These are phyloP conservation scores for Lanius ludovicianus DNA, from an alignment of 2,113 vertebrate genomes.

Conservation along the genomic window DNA sequence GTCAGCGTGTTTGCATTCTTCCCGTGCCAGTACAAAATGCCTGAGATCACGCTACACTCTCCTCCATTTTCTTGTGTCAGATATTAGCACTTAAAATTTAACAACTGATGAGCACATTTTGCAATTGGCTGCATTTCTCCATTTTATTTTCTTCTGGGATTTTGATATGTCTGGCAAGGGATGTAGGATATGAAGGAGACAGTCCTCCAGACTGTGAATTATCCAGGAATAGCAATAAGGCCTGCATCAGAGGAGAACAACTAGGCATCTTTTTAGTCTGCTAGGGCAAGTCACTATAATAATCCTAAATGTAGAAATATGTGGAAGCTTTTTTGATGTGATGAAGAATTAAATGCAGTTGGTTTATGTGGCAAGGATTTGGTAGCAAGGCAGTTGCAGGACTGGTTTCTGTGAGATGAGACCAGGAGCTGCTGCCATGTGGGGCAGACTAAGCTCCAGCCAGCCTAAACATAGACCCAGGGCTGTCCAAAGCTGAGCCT, in stretches of 20 bases:
- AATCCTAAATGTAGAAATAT: background rate
- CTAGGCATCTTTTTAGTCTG: background rate
- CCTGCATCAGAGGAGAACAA: background rate
- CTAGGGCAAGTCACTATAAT: fast-evolving
- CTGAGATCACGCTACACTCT: background rate
- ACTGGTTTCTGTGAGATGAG: background rate
- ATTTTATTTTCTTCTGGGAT: slow-evolving; percentile 13
- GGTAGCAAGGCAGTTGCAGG: background rate
- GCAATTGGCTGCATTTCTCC: slow-evolving; percentile 30
- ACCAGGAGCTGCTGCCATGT: background rate
- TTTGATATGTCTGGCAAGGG: slow-evolving; percentile 1
- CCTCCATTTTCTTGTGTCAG: slow-evolving; percentile 35
- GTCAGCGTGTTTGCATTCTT: background rate
- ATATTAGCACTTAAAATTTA: slow-evolving; percentile 43
- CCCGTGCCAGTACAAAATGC: background rate
- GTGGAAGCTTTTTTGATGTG: background rate
- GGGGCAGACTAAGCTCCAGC: background rate
- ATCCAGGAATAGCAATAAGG: background rate
- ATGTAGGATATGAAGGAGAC: slow-evolving; percentile 1
- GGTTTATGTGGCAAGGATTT: background rate
- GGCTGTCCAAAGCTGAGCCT: background rate
- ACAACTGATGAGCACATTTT: slow-evolving; percentile 38
- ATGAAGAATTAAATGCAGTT: background rate
- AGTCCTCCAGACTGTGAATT: slow-evolving; percentile 28
- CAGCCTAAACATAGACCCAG: background rate